Conservation (phyloP, 2,797 vertebrate species). For the Lutjanus campechanus region DNA sequence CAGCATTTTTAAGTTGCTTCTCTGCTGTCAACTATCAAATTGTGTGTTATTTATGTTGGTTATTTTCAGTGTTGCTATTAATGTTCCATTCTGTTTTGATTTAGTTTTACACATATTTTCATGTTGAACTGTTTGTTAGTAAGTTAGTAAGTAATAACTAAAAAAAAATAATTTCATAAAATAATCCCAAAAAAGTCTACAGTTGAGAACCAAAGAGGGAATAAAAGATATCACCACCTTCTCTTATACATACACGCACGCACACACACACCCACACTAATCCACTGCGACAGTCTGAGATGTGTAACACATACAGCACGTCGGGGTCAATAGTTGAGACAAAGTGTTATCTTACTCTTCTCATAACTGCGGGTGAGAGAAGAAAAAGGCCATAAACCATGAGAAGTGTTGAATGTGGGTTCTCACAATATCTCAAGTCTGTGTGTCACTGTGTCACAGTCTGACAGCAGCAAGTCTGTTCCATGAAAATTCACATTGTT, state of each 20-base stretch:
- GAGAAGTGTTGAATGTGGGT: slow-evolving; percentile 52
- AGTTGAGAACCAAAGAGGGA: not conserved
- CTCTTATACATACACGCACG: not conserved
- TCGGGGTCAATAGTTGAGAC: slow-evolving; percentile 60
- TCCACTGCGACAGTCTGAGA: not conserved
- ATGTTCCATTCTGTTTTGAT: no score
- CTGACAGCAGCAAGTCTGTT: not conserved
- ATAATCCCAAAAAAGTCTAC: not conserved
- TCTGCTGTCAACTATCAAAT: not conserved
- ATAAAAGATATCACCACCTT: not conserved
- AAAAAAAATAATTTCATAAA: not conserved
- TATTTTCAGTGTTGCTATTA: no score
- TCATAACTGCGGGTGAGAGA: slow-evolving; percentile 45
- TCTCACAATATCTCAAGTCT: slow-evolving; percentile 56
- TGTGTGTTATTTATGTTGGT: no score
- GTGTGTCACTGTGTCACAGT: not conserved
- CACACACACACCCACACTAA: not conserved
- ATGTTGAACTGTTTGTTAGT: no score
- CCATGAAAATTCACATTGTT: not conserved
- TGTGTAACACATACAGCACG: slow-evolving; percentile 21
- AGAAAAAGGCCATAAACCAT: slow-evolving; percentile 17
- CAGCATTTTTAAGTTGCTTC: not conserved
- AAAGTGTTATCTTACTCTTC: slow-evolving; percentile 50
- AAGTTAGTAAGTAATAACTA: no score
- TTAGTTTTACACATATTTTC: no score